Percentiles rank a stretch among this genome's conserved stretches.
Conservation (phyloP, 2,888 invertebrate species). For the Machimus atricapillus region DNA sequence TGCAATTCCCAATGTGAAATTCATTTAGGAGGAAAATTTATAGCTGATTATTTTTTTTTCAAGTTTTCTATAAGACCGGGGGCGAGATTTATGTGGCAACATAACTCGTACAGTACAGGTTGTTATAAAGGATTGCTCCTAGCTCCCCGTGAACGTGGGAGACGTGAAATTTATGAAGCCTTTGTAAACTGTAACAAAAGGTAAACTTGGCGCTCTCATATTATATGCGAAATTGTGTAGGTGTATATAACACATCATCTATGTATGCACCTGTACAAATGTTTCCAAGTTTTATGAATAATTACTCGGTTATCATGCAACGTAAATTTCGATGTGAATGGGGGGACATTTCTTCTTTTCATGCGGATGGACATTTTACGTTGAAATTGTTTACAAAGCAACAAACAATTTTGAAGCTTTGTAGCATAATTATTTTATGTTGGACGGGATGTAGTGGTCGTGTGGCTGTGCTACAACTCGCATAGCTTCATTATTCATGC, state of each 20-base stretch:
- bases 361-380: constrained; percentile 10
- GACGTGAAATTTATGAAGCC: constrained; percentile 44
- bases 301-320: constrained; percentile 44
- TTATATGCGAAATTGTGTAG: constrained; percentile 15
- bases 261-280: constrained; percentile 2
- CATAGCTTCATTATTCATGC: not conserved
- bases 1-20: constrained; percentile 28
- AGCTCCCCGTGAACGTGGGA: constrained; percentile 16
- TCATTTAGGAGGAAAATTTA: constrained; percentile 43
- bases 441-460: constrained; percentile 13
- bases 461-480: not conserved
- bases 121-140: constrained; percentile 42
- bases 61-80: constrained; percentile 46
- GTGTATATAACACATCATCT: not conserved
- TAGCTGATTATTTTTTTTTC: constrained; percentile 44
- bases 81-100: constrained; percentile 45
- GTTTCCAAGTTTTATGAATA: constrained; percentile 45
- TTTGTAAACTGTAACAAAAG: constrained; percentile 46
- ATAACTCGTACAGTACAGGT: constrained; percentile 45
- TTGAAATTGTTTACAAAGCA: constrained; percentile 43
- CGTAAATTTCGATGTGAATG: constrained; percentile 16
- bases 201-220: constrained; percentile 40
- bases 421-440: constrained; percentile 44
- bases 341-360: constrained; percentile 38
- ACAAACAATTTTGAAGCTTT: constrained; percentile 36